These are phyloP conservation scores for Montipora capricornis DNA, from an alignment of 64 coral and sea anemone species.

Conservation along the genomic window DNA sequence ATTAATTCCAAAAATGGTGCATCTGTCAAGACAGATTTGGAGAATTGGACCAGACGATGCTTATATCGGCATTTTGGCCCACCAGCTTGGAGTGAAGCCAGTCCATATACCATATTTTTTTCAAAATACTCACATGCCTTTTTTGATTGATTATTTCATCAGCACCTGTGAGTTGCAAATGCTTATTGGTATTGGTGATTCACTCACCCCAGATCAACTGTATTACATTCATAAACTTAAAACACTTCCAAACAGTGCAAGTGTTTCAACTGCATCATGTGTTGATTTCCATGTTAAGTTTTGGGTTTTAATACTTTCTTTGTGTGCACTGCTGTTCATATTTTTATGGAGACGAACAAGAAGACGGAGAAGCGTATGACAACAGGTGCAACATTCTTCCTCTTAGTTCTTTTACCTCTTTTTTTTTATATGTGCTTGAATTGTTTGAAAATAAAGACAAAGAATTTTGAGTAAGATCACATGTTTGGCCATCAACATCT, in stretches of 20 bases:
- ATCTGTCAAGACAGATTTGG: slow-evolving; percentile 49
- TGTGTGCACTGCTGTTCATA: not conserved
- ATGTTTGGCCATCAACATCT: too few species aligned
- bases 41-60: slow-evolving; percentile 92
- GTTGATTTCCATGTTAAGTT: not conserved
- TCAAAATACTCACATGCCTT: slow-evolving; percentile 31
- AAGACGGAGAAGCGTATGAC: not conserved
- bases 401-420: too few species aligned
- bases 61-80: slow-evolving; percentile 77
- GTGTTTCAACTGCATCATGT: not conserved
- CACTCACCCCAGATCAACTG: slow-evolving; percentile 73
- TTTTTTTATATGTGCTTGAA: too few species aligned
- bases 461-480: too few species aligned
- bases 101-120: slow-evolving; percentile 58
- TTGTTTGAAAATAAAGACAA: too few species aligned
- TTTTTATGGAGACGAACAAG: not conserved
- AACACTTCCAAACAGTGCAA: not conserved
- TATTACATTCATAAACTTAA: slow-evolving; percentile 58
- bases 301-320: not conserved
- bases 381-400: too few species aligned
- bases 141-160: slow-evolving; percentile 47
- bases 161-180: slow-evolving; percentile 76
- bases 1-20: slow-evolving; percentile 79
- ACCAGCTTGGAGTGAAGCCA: slow-evolving; percentile 72
- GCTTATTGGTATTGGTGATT: slow-evolving; percentile 83